A percentile compares a stretch with the other conserved stretches of the same genome.
Conservation (phyloP, 2,113 vertebrate genomes). For the Tragelaphus buxtoni region DNA sequence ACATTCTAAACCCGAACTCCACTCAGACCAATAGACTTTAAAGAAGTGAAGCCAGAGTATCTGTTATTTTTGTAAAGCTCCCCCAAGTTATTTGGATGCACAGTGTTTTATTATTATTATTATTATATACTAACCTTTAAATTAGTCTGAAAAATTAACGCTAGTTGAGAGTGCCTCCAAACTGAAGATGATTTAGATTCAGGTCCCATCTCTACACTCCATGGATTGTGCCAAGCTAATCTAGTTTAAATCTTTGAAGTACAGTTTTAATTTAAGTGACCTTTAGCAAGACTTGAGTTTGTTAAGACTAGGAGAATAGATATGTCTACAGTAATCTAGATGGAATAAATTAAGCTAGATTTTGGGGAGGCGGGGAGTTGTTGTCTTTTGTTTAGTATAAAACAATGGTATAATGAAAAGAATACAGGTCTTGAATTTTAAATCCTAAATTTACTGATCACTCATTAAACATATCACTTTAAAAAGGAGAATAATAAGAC, state of each 20-base stretch:
- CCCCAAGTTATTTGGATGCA: neutral
- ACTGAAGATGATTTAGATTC: neutral
- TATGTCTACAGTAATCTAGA: neutral
- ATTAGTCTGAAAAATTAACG: neutral
- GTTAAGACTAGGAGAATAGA: neutral
- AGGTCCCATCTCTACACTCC: neutral
- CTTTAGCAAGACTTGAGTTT: slow-evolving; percentile 18
- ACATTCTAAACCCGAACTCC: neutral
- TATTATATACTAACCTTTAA: neutral
- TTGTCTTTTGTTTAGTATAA: neutral
- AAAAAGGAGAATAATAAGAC: neutral
- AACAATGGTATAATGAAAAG: neutral
- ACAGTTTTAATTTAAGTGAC: slow-evolving; percentile 28
- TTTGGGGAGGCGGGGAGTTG: neutral
- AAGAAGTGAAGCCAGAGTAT: neutral
- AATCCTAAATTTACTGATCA: neutral
- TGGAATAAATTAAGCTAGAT: neutral
- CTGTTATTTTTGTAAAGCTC: neutral
- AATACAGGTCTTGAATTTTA: neutral
- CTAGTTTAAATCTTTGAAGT: slow-evolving; percentile 30
- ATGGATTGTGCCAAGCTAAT: neutral
- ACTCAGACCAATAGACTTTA: neutral
- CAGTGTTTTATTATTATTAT: neutral
- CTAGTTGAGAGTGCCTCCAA: neutral
- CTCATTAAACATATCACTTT: neutral